Evolutionary conservation across 2,113 vertebrate species (phyloP).

Genomic region (Microcebus griseorufus): DNA sequence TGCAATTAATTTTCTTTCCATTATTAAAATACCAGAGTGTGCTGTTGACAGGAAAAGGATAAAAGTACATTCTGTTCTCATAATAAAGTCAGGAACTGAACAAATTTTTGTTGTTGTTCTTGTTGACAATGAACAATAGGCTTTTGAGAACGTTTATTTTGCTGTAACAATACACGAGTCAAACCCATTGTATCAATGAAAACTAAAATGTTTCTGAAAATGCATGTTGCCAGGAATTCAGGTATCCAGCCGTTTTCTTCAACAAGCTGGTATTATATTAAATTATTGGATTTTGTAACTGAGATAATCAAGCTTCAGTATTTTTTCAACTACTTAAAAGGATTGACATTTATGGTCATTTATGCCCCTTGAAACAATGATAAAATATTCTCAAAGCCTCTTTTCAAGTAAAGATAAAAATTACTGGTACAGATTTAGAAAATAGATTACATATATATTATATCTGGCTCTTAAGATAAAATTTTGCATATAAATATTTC

Average conservation of each 20-base stretch:
- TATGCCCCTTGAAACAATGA: not conserved
- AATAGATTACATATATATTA: not conserved
- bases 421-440: not conserved
- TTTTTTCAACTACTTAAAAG: conserved; percentile 12
- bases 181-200: not conserved
- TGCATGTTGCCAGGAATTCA: not conserved
- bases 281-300: not conserved
- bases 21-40: conserved; percentile 52
- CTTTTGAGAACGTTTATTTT: conserved; percentile 68
- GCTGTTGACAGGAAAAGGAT: conserved; percentile 1
- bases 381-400: not conserved
- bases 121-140: conserved; percentile 57
- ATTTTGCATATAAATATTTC: not conserved
- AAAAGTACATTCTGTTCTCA: conserved; percentile 40
- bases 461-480: not conserved
- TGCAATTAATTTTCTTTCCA: conserved; percentile 48
- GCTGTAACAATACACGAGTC: conserved; percentile 36
- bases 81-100: conserved; percentile 61
- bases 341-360: not conserved
- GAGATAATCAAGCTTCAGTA: not conserved
- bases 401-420: conserved; percentile 46
- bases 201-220: conserved; percentile 36
- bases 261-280: not conserved
- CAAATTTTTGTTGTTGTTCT: conserved; percentile 20
- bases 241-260: not conserved